Conservation (phyloP, 2,888 invertebrate genomes). For the Agrypnus murinus region DNA sequence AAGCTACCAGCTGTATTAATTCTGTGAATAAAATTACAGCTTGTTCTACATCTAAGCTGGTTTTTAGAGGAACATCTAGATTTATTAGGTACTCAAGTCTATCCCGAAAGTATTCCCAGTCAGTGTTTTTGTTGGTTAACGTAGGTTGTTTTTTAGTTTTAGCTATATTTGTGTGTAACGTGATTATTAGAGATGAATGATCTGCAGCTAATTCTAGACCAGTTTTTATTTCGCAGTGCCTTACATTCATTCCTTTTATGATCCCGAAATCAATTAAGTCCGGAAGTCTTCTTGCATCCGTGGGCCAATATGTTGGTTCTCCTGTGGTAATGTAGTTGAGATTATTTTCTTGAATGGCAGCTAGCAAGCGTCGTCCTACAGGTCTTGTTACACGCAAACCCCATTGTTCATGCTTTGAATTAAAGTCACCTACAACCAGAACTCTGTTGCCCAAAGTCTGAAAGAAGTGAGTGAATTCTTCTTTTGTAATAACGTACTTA, state of each 20-base stretch:
- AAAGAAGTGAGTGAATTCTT: too few species aligned
- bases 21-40: neutral
- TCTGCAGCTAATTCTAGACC: conserved; percentile 2
- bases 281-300: neutral
- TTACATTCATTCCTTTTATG: neutral
- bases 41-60: neutral
- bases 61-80: too few species aligned
- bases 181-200: conserved; percentile 2
- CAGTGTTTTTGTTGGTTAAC: too few species aligned
- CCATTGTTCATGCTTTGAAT: too few species aligned
- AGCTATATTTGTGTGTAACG: neutral
- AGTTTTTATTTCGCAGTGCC: neutral
- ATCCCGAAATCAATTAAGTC: neutral
- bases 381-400: too few species aligned
- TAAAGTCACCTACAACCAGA: too few species aligned
- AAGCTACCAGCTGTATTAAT: too few species aligned
- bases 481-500: too few species aligned
- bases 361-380: too few species aligned
- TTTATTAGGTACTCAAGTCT: neutral
- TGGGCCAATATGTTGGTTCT: neutral
- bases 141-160: neutral
- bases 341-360: neutral
- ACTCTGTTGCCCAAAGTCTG: too few species aligned
- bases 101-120: neutral
- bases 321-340: neutral